Conservation (phyloP, 2,888 invertebrate species). For the Enchytraeus crypticus region DNA sequence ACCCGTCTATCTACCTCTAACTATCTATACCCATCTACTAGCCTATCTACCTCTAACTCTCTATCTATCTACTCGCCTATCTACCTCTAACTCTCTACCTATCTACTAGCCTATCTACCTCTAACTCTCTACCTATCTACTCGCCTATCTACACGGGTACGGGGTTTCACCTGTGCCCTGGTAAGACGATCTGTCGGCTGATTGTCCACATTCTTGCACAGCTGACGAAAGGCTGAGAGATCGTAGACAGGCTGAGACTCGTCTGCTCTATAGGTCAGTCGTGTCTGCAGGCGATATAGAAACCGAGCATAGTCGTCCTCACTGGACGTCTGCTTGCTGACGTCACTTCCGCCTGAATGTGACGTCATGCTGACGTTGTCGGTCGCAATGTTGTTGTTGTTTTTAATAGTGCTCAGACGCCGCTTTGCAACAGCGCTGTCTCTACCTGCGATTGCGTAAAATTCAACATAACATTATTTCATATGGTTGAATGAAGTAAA, state of each 20-base stretch:
- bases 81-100: too few species aligned
- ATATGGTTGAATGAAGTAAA: too few species aligned
- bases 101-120: too few species aligned
- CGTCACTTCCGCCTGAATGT: neutral
- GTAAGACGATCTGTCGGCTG: neutral
- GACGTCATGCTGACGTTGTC: neutral
- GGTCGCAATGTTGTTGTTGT: neutral
- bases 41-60: too few species aligned
- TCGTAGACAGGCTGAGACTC: neutral
- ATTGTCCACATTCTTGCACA: neutral
- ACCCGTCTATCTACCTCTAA: too few species aligned
- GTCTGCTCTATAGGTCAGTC: neutral
- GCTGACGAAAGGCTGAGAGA: neutral
- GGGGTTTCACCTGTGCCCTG: neutral
- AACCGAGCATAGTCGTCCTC: too few species aligned
- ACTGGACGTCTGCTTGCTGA: neutral
- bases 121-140: too few species aligned
- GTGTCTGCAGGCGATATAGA: neutral
- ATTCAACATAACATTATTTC: too few species aligned
- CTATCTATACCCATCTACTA: too few species aligned
- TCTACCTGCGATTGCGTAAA: too few species aligned
- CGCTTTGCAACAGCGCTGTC: neutral
- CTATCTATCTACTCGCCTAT: too few species aligned
- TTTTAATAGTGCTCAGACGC: neutral
- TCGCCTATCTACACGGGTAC: too few species aligned